These are phyloP conservation scores for Aeoliscus strigatus DNA, from an alignment of 2,797 vertebrate genomes.

Conservation along the genomic window DNA sequence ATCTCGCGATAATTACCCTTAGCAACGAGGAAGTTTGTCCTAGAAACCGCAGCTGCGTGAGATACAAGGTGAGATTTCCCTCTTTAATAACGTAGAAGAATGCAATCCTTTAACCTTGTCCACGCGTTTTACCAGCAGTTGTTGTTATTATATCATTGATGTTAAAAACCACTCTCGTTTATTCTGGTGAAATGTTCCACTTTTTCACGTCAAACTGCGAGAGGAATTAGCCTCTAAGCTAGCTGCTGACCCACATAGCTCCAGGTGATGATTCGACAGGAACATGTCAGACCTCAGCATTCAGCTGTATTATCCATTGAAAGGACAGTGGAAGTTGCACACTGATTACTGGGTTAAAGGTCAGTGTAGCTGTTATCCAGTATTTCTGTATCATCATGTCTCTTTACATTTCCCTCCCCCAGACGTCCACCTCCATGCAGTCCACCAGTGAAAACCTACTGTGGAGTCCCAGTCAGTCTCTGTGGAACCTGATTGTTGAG, in stretches of 20 bases:
- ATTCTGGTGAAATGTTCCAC: too few relatives aligned
- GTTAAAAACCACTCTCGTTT: neutral
- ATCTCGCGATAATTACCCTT: conserved; percentile 58
- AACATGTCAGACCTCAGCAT: too few relatives aligned
- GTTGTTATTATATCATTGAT: neutral
- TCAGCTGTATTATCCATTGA: too few relatives aligned
- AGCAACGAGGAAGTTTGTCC: conserved; percentile 63
- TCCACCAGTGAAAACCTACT: conserved; percentile 45
- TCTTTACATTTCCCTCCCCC: neutral
- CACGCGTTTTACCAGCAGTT: neutral
- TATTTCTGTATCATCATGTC: neutral
- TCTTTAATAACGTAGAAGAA: neutral
- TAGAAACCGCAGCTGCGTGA: conserved; percentile 33
- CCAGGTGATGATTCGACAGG: too few relatives aligned
- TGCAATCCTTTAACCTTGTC: neutral
- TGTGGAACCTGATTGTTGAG: conserved; percentile 80
- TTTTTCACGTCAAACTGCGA: too few relatives aligned
- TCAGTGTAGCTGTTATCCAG: too few relatives aligned
- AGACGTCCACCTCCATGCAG: conserved; percentile 39
- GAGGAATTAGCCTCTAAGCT: too few relatives aligned
- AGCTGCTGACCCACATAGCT: too few relatives aligned
- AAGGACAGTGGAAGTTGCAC: too few relatives aligned
- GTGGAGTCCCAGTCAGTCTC: conserved; percentile 54
- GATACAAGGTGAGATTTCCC: conserved; percentile 23
- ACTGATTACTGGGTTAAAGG: too few relatives aligned